Base-by-base conservation (phyloP, 2,113 vertebrate genomes). In the Stegostoma tigrinum region DNA sequence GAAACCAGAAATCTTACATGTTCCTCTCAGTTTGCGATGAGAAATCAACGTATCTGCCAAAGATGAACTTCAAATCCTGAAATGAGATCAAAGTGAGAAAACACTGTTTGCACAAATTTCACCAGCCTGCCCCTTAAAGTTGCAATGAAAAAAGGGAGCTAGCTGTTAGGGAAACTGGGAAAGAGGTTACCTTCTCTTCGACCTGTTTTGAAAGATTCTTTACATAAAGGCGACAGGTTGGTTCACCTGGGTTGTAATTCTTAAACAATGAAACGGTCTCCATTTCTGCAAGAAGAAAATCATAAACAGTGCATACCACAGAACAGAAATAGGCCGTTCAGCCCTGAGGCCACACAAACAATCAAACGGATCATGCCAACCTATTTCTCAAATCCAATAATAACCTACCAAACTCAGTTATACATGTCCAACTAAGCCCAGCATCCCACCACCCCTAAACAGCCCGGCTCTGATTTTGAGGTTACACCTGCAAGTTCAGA, bases 41-140 rank as follows among this genome's bases (percentile, higher is more conserved):
- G 96, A 98, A 98, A 97, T 99, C 97, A 96, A 99, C 98, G 0
- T 99, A 99, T 97, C 98, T 98, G 96, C 99, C 98, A 96, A 99
- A 99, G 97, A 99, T 99, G 97, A 98, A 99, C 96, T 99, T 99
- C 96, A 99, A 98, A 87, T 99, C 99, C 99, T 99, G 97, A 38
- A 97, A 97, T 97, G 61, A 96, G 27, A 0, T 95, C 1, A 91
- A 12, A 96, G 42, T 5, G 96, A 68, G 96, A 66, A 96, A 94
- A 95, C 96, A 94, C 95, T 12, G 30, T 96, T 94, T 1, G 55
- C 24, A 23, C 10, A 86, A 52, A 95, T 21, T 24, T 14, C 4
- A 15, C n/a, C 15, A 83, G n/a, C 15, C 24, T 24, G 67, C 5
- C 34, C n/a, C 75, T n/a, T n/a, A 12, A n/a, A 78, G 72, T 34